Conservation (phyloP, 2,888 invertebrate genomes). For the Crematogaster levior region DNA sequence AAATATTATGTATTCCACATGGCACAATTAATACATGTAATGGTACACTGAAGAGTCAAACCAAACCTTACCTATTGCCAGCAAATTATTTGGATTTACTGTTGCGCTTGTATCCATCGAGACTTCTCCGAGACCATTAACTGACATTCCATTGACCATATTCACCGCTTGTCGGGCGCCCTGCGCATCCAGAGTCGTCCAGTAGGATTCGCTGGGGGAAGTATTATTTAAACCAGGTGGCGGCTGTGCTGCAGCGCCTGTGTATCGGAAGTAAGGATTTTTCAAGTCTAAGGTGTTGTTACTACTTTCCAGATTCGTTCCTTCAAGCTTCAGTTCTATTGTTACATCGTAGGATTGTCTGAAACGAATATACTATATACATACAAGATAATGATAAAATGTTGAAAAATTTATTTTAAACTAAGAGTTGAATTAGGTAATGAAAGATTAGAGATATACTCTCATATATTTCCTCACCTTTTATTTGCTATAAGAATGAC, state of each 20-base stretch:
- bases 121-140: conserved; percentile 91
- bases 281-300: conserved; percentile 98
- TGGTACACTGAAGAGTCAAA: conserved; percentile 56
- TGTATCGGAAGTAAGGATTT: conserved; percentile 99
- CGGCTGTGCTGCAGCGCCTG: conserved; percentile 96
- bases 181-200: conserved; percentile 94
- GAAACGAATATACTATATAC: conserved; percentile 67
- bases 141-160: conserved; percentile 92
- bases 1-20: conserved; percentile 39
- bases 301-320: conserved; percentile 92
- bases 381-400: not conserved
- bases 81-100: conserved; percentile 86
- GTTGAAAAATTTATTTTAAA: not conserved
- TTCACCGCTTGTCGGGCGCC: conserved; percentile 89
- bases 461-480: conserved; percentile 86
- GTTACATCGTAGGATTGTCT: conserved; percentile 99
- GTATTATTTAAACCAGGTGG: conserved; percentile 96
- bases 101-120: conserved; percentile 90
- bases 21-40: conserved; percentile 50
- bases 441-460: not conserved
- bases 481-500: conserved; percentile 97
- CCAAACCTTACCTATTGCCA: conserved; percentile 83
- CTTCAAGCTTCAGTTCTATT: conserved; percentile 96
- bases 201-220: conserved; percentile 97
- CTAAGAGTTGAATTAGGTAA: too few species aligned